Percentiles rank a stretch among this genome's conserved stretches.
phyloP scores from a whole-genome alignment of 2,888 invertebrate species.

The Pilophorus perplexus region DNA sequence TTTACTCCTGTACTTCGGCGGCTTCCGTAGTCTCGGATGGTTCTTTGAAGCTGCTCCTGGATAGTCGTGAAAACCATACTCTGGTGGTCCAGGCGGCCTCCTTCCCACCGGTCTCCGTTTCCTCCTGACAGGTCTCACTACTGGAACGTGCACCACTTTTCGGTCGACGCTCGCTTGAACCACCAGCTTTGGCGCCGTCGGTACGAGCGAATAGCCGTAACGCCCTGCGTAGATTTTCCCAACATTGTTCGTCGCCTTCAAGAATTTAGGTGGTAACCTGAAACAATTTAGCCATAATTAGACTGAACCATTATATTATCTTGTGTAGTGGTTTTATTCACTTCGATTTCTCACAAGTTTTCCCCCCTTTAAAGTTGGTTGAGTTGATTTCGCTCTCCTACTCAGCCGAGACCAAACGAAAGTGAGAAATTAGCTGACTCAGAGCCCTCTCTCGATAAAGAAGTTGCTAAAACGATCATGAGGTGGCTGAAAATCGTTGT shows the following conservation, averaged over 20 bases:
- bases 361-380: no score
- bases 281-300: no score
- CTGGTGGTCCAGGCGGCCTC: constrained; percentile 30
- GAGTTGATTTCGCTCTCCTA: no score
- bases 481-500: no score
- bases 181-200: constrained; percentile 44
- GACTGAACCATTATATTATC: neutral
- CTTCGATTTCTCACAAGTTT: no score
- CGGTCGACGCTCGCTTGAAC: constrained; percentile 40
- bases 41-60: constrained; percentile 16
- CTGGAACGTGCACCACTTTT: constrained; percentile 39
- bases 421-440: no score
- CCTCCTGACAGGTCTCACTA: constrained; percentile 18
- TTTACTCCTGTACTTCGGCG: constrained; percentile 17
- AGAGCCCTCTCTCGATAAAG: no score
- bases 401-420: no score
- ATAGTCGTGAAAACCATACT: constrained; percentile 40
- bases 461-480: no score
- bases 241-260: constrained; percentile 46
- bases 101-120: constrained; percentile 36
- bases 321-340: no score
- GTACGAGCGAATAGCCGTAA: constrained; percentile 45
- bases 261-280: constrained; percentile 47
- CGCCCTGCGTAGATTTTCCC: constrained; percentile 46
- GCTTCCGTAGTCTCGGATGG: constrained; percentile 33